Evolutionary conservation across 2,888 invertebrate genomes (phyloP).

Genomic region (Drosophila diplacantha): DNA sequence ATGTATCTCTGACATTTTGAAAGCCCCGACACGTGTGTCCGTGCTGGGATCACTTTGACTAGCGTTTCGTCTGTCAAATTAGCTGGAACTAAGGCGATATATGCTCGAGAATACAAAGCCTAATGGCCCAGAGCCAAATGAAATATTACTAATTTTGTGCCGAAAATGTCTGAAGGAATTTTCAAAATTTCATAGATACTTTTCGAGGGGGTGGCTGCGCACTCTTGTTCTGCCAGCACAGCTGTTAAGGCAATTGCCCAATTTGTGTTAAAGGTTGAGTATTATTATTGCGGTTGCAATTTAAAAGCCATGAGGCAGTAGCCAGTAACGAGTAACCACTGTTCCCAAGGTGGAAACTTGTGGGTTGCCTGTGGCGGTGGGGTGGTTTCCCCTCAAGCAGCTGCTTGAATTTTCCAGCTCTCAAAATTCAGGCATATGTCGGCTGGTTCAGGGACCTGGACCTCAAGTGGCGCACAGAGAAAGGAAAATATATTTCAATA

Average conservation of each 20-base stretch:
- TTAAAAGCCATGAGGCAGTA: constrained; percentile 33
- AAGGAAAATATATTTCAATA: constrained; percentile 60
- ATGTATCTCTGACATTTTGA: constrained; percentile 59
- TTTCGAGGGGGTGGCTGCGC: not conserved
- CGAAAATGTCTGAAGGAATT: constrained; percentile 35
- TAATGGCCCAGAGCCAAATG: constrained; percentile 48
- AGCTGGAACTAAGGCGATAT: constrained; percentile 53
- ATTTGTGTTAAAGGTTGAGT: constrained; percentile 35
- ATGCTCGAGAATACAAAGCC: constrained; percentile 41
- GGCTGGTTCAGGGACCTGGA: constrained; percentile 1
- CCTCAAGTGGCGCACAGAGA: constrained; percentile 38
- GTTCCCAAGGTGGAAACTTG: constrained; percentile 28
- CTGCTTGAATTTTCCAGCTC: constrained; percentile 61
- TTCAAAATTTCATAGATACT: constrained; percentile 23
- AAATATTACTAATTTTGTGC: constrained; percentile 55
- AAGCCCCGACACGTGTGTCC: constrained; percentile 57
- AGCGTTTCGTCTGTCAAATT: constrained; percentile 60
- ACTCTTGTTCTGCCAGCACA: constrained; percentile 21
- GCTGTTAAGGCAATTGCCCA: constrained; percentile 44
- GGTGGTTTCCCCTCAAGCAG: constrained; percentile 55
- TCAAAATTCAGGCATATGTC: constrained; percentile 59
- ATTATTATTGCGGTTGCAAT: constrained; percentile 45
- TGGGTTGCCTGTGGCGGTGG: constrained; percentile 19
- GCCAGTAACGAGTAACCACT: constrained; percentile 19
- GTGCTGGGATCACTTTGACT: constrained; percentile 38